These are phyloP conservation scores for Drosophila pseudotakahashii DNA, from an alignment of 2,888 invertebrate genomes.

Conservation along the genomic window DNA sequence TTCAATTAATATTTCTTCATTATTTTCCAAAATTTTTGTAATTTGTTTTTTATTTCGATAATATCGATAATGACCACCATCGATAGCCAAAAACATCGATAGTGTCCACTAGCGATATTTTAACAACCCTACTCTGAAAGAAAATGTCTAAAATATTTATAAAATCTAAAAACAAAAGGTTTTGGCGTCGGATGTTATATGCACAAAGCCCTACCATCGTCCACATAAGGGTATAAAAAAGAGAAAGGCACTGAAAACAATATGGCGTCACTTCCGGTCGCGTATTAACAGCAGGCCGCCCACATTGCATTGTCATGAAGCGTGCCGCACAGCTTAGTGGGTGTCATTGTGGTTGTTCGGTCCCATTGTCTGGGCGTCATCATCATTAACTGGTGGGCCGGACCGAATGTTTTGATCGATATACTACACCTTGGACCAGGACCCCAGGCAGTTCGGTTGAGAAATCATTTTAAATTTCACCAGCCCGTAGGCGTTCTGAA, in stretches of 20 bases:
- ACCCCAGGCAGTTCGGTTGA: constrained; percentile 20
- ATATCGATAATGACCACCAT: too few species aligned
- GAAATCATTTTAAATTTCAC: constrained; percentile 60
- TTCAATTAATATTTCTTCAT: too few species aligned
- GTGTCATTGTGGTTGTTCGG: constrained; percentile 56
- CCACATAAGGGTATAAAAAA: background rate
- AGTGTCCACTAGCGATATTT: too few species aligned
- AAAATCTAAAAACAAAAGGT: background rate
- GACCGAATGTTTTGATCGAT: constrained; percentile 66
- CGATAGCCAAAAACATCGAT: too few species aligned
- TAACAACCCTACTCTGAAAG: too few species aligned
- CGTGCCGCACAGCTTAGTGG: constrained; percentile 60
- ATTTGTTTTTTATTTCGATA: too few species aligned
- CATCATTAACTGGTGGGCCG: constrained; percentile 65
- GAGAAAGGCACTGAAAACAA: constrained; percentile 68
- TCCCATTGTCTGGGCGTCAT: constrained; percentile 57
- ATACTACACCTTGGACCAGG: constrained; percentile 53
- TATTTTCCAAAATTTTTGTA: too few species aligned
- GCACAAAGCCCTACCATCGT: too few species aligned
- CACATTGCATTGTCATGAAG: constrained; percentile 61
- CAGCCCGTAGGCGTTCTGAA: constrained; percentile 21
- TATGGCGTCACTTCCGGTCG: constrained; percentile 75
- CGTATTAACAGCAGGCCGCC: constrained; percentile 60
- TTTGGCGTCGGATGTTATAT: too few species aligned
- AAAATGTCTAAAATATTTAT: background rate